These are phyloP conservation scores for Melanotaenia duboulayi DNA, from an alignment of 2,113 vertebrate genomes.

Conservation along the genomic window DNA sequence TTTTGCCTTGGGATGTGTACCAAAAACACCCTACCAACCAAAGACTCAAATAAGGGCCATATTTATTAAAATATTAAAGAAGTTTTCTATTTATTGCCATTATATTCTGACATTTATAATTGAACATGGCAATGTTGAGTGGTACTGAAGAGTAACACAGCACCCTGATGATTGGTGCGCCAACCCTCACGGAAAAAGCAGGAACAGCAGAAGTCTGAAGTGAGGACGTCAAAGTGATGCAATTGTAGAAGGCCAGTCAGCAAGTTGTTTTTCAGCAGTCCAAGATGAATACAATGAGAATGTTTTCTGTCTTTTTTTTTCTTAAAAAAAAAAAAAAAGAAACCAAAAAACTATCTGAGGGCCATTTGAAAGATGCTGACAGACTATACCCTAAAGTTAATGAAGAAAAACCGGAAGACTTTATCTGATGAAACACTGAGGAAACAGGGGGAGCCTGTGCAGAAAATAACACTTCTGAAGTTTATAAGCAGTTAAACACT, in stretches of 20 bases:
- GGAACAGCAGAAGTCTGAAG: constrained; percentile 44
- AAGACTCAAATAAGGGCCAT: background rate
- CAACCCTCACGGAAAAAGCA: constrained; percentile 31
- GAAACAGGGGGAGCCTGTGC: constrained; percentile 47
- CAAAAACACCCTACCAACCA: background rate
- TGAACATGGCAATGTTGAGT: background rate
- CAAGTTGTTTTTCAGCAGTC: constrained; percentile 31
- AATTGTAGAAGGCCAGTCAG: constrained; percentile 47
- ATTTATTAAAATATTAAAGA: background rate
- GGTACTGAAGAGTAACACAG: background rate
- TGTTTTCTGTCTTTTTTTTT: constrained; percentile 46
- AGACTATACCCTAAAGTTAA: constrained; percentile 29
- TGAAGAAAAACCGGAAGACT: constrained; percentile 45
- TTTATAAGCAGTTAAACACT: constrained; percentile 36
- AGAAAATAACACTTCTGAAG: constrained; percentile 42
- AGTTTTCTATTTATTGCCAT: background rate
- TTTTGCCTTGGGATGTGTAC: background rate
- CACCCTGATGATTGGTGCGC: constrained; percentile 13
- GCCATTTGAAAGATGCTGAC: constrained; percentile 45
- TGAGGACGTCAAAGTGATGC: constrained; percentile 56
- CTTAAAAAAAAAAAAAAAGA: constrained; percentile 59
- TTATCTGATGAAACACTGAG: constrained; percentile 69
- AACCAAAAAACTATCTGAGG: constrained; percentile 19
- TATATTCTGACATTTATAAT: background rate
- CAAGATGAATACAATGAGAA: constrained; percentile 33